Evolutionary conservation across 2,888 invertebrate genomes (phyloP), one percentile per base, ranked within the genome.

Genomic region (Drosophila nr. medialis): DNA sequence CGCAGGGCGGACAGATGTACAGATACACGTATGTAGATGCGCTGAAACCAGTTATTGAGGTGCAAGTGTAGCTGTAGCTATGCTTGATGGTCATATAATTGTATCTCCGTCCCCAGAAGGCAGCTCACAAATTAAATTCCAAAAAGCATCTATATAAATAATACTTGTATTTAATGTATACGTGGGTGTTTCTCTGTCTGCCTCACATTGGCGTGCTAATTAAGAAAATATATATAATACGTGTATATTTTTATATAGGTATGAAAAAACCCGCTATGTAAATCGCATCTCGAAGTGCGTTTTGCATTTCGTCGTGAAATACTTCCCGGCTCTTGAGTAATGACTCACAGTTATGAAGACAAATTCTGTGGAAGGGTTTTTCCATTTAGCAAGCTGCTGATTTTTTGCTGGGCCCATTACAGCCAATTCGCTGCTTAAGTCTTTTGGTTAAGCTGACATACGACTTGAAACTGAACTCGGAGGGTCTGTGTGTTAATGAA

Each of bases 301-400:
- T 80, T 81, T 80, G 42, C 74, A 51, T 75, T 65, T 80, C 77
- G 83, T 87, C 85, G 83, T 83, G 74, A 78, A 86, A 86, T 83
- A 83, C 67, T 64, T 50, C 60, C 55, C 73, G 63, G n/a, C n/a
- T 53, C 51, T 64, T 60, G 60, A 63, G 54, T 45, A 66, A 75
- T 89, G 82, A 89, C 69, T 87, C 87, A 89, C 60, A 64, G 40
- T 42, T 50, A 60, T 64, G 51, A 60, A 62, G 75, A 74, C 24
- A 6, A 60, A 51, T 42, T 75, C 68, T 38, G 42, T 49, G 13
- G 29, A 56, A 64, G 74, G 50, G 73, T 62, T 56, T 50, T 51
- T 50, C 48, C 61, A 55, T 29, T 56, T 78, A 66, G 70, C 70
- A 66, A 63, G 69, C 53, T 64, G 49, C 18, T 38, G 4, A 29